phyloP scores from a whole-genome alignment of 2,888 invertebrate genomes.

The Ypsolopha sequella region DNA sequence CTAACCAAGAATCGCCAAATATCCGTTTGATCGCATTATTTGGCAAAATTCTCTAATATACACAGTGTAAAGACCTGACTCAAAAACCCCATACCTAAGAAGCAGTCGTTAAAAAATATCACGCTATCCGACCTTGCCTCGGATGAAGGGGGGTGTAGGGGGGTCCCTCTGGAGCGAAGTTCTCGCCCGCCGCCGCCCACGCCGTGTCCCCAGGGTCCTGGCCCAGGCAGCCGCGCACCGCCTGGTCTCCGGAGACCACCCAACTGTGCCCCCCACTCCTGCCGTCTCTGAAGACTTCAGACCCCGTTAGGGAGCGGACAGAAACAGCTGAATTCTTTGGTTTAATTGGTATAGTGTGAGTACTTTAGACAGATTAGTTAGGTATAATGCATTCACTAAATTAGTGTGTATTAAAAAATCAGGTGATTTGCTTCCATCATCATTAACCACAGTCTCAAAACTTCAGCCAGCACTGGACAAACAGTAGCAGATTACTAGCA shows the following conservation, averaged over 20 bases:
- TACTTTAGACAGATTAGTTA: not conserved
- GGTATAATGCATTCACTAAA: not conserved
- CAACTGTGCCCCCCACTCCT: constrained; percentile 16
- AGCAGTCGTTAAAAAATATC: constrained; percentile 55
- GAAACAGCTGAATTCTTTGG: constrained; percentile 49
- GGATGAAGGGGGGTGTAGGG: constrained; percentile 37
- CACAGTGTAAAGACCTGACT: too few species aligned
- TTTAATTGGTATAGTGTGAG: constrained; percentile 36
- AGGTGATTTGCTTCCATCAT: not conserved
- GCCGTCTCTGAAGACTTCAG: not conserved
- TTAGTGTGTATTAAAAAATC: too few species aligned
- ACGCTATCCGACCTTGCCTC: constrained; percentile 39
- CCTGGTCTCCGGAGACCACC: constrained; percentile 52
- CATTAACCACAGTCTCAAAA: not conserved
- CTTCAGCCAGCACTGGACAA: not conserved
- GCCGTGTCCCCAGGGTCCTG: constrained; percentile 49
- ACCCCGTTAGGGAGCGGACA: constrained; percentile 38
- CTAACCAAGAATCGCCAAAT: too few species aligned
- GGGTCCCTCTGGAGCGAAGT: constrained; percentile 56
- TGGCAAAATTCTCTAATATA: too few species aligned
- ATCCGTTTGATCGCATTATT: too few species aligned
- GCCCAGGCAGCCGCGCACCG: constrained; percentile 55
- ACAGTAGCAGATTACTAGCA: constrained; percentile 10
- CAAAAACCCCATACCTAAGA: not conserved
- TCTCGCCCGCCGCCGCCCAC: constrained; percentile 58